Conservation (phyloP, 2,888 invertebrate species). For the Hirtodrosophila histrioides region DNA sequence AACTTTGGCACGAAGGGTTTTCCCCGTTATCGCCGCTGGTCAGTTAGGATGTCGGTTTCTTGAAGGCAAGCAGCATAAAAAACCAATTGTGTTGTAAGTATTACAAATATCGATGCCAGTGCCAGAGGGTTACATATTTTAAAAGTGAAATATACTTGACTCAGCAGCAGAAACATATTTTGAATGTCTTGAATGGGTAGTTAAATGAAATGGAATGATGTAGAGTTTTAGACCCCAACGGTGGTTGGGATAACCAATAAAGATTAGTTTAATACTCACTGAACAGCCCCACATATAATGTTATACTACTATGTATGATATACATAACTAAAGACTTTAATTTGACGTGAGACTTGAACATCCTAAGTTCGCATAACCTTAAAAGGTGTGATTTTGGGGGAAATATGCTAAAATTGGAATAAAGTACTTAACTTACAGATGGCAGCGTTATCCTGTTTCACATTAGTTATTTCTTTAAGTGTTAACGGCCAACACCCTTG, state of each 20-base stretch:
- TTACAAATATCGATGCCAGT: constrained; percentile 39
- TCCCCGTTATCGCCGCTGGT: constrained; percentile 35
- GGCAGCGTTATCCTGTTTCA: not conserved
- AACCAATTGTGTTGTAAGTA: constrained; percentile 42
- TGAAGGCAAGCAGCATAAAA: not conserved
- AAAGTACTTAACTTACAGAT: not conserved
- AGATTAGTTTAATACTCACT: constrained; percentile 33
- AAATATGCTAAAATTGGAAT: no score
- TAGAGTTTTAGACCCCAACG: constrained; percentile 15
- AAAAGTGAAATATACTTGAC: constrained; percentile 47
- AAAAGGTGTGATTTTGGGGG: no score
- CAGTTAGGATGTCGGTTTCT: constrained; percentile 21
- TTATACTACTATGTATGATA: no score
- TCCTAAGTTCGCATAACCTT: no score
- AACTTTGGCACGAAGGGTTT: constrained; percentile 17
- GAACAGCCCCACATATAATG: not conserved
- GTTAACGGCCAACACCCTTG: constrained; percentile 6
- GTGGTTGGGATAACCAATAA: constrained; percentile 37
- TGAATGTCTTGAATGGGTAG: constrained; percentile 34
- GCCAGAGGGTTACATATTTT: constrained; percentile 35
- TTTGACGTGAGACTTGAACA: not conserved
- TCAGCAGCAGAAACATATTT: constrained; percentile 57
- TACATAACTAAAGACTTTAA: constrained; percentile 1
- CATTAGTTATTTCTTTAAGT: constrained; percentile 11
- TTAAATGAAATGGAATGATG: constrained; percentile 31